These are phyloP conservation scores for Ptyas mucosa DNA, from an alignment of 2,113 vertebrate genomes.

Conservation along the genomic window DNA sequence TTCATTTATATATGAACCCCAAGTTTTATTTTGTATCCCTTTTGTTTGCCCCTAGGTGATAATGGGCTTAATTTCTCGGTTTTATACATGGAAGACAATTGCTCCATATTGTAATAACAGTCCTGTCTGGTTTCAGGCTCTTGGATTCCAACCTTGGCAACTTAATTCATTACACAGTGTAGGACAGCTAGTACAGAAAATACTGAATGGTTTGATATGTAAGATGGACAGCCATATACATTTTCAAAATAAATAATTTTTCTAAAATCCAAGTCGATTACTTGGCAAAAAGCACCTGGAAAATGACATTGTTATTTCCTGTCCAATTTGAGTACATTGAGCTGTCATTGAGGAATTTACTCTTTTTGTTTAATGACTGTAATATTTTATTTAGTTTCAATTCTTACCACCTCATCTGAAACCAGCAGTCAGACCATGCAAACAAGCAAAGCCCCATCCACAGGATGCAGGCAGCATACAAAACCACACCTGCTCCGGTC, in stretches of 20 bases:
- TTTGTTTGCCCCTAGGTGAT: not conserved
- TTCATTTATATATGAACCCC: not conserved
- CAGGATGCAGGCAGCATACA: too few species aligned
- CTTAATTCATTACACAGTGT: not conserved
- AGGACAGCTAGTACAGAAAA: not conserved
- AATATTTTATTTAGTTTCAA: not conserved
- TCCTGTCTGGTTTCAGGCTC: not conserved
- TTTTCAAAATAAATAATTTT: not conserved
- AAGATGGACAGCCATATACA: not conserved
- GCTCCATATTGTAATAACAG: not conserved
- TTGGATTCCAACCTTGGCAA: not conserved
- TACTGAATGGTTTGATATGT: not conserved
- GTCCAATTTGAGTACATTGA: not conserved
- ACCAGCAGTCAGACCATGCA: not conserved
- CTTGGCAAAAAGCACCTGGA: not conserved
- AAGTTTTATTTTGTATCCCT: not conserved
- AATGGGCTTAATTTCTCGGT: not conserved
- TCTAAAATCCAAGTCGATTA: not conserved
- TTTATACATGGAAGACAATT: not conserved
- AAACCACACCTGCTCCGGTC: too few species aligned
- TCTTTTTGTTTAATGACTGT: not conserved
- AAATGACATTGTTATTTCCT: slow-evolving; percentile 7
- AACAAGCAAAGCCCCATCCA: too few species aligned
- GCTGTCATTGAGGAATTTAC: not conserved
- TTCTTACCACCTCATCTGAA: not conserved